Conservation (phyloP, 2,797 vertebrate genomes). For the Melanotaenia nigrans region DNA sequence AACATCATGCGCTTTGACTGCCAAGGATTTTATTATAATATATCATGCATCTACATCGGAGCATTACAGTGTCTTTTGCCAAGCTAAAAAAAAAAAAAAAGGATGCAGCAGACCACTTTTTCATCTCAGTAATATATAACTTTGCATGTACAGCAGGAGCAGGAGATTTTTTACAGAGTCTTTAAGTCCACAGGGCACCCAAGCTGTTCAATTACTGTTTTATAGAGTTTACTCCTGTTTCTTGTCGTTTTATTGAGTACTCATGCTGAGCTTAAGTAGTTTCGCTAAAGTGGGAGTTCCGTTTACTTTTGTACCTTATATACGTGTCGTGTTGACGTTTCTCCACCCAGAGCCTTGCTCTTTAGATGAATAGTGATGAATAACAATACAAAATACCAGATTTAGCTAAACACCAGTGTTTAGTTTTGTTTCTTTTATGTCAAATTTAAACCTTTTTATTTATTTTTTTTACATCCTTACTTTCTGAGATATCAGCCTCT, state of each 20-base stretch:
- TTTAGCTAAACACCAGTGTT: not conserved
- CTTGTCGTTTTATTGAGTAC: constrained; percentile 41
- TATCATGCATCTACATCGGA: not conserved
- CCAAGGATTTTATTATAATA: not conserved
- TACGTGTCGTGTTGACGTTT: not conserved
- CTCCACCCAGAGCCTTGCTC: not conserved
- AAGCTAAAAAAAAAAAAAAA: not conserved
- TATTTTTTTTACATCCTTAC: not conserved
- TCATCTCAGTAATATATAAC: not conserved
- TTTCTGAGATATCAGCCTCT: not conserved
- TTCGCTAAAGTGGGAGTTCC: constrained; percentile 18
- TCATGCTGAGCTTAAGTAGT: constrained; percentile 19
- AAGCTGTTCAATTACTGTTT: constrained; percentile 26
- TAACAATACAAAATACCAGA: not conserved
- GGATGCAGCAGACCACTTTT: not conserved
- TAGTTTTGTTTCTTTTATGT: not conserved
- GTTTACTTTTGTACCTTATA: not conserved
- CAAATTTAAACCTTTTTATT: too few species aligned
- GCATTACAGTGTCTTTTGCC: not conserved
- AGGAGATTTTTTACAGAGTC: constrained; percentile 6
- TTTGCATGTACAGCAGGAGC: not conserved
- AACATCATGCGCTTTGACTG: not conserved
- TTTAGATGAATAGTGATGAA: not conserved
- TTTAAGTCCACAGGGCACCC: not conserved
- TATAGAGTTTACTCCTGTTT: constrained; percentile 27